Evolutionary conservation across 2,888 invertebrate species (phyloP).

Genomic region (Agrochola lota): DNA sequence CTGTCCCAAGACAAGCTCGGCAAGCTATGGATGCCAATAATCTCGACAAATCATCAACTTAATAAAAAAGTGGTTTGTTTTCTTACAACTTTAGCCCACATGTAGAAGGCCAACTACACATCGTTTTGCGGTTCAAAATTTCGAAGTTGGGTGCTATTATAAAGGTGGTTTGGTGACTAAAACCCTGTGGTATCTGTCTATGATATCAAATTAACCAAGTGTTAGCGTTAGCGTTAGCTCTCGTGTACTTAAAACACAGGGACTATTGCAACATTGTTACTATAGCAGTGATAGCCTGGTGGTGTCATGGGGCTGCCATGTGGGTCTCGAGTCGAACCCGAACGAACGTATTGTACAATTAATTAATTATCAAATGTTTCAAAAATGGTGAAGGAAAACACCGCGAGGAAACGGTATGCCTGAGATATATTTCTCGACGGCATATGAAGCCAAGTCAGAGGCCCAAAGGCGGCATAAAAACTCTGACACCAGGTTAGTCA

Average conservation of each 20-base stretch:
- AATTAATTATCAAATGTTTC: too few relatives aligned
- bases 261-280: background rate
- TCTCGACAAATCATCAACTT: background rate
- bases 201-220: background rate
- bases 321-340: too few relatives aligned
- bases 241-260: background rate
- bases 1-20: too few relatives aligned
- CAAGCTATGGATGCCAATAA: background rate
- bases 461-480: too few relatives aligned
- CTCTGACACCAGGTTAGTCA: too few relatives aligned
- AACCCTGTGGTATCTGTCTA: background rate
- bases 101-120: background rate
- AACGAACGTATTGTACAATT: too few relatives aligned
- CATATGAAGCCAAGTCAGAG: too few relatives aligned
- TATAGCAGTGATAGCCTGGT: too few relatives aligned
- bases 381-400: too few relatives aligned
- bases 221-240: background rate
- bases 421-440: too few relatives aligned
- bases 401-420: too few relatives aligned
- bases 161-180: background rate
- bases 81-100: background rate
- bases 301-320: too few relatives aligned
- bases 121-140: background rate
- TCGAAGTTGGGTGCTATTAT: background rate
- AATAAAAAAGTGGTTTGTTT: background rate